Evolutionary conservation across 2,113 vertebrate genomes (phyloP), one percentile per base, ranked within the genome.

Genomic region (Anguilla japonica): DNA sequence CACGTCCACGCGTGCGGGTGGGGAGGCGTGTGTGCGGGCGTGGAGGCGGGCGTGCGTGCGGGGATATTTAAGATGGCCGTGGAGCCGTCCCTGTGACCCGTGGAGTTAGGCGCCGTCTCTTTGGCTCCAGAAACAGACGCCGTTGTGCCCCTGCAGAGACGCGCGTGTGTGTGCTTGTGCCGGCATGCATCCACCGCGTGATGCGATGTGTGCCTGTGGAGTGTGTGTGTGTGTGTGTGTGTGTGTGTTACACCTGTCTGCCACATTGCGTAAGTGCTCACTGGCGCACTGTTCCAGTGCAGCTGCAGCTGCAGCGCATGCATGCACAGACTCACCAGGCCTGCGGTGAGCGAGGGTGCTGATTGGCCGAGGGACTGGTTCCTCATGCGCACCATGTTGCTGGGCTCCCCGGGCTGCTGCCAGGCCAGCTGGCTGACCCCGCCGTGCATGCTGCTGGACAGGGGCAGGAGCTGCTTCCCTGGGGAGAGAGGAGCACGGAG

Each of bases 331-430:
- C 95, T 96, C 91, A 99, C 98, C 97, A 97, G 95, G 85, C 98
- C 97, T 87, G 97, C 97, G n/a, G 97, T 98, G 89, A 99, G 97
- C 0, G 98, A 98, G 29, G 98, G 98, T 0, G 98, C 98, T 82
- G 98, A 99, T 29, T 99, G 98, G 83, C 98, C 98, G 39, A 99
- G 90, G 0, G 94, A 93, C 88, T 99, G 98, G 88, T 97, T 98
- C 93, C 98, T 97, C 98, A 99, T 99, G 56, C 98, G 96, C 89
- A 99, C 97, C 91, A 99, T 92, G 93, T 98, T 99, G 91, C 97
- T 98, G 26, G 92, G 92, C 82, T 98, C 98, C 90, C 94, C 97
- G 83, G 96, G 91, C 75, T 93, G 95, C 87, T 96, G 97, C 95
- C 96, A 97, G n/a, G 94, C 87, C 43, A 95, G 93, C 91, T 97